Conservation (phyloP, 92 coral and sea anemone species). For the Porites evermanni region DNA sequence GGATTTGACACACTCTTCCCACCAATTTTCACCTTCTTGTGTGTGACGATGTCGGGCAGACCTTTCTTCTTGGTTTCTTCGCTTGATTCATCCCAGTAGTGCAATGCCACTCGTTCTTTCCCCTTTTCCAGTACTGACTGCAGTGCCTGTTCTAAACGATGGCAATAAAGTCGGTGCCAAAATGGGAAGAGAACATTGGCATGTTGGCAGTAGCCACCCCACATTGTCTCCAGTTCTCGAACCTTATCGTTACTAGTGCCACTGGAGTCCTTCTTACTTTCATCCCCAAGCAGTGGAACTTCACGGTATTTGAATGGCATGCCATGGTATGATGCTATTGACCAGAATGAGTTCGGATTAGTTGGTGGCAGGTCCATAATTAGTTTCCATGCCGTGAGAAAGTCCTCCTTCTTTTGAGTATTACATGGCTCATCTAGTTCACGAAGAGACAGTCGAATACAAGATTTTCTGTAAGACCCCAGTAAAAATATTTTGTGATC, state of each 20-base stretch:
- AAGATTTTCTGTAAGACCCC: conserved; percentile 3
- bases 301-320: conserved; percentile 34
- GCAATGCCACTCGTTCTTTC: conserved; percentile 44
- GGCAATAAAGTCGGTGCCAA: conserved; percentile 46
- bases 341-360: conserved; percentile 42
- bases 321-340: conserved; percentile 39
- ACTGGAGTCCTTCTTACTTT: not conserved
- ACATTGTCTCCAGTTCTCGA: not conserved
- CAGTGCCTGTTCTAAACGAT: conserved; percentile 41
- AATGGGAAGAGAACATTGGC: conserved; percentile 43
- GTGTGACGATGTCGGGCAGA: conserved; percentile 51
- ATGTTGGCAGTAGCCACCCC: conserved; percentile 51
- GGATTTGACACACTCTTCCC: conserved; percentile 36
- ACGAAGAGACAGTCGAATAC: conserved; percentile 42
- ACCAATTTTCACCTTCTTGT: conserved; percentile 25
- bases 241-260: not conserved
- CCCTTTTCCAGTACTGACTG: conserved; percentile 44
- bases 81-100: conserved; percentile 57
- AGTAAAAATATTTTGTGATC: no score
- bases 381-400: conserved; percentile 44
- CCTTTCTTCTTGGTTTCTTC: conserved; percentile 43
- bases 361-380: conserved; percentile 42
- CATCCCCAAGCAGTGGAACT: conserved; percentile 31
- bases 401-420: conserved; percentile 22
- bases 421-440: conserved; percentile 35